phyloP scores from a whole-genome alignment of 2,797 vertebrate genomes.

The Cetoscarus ocellatus region DNA sequence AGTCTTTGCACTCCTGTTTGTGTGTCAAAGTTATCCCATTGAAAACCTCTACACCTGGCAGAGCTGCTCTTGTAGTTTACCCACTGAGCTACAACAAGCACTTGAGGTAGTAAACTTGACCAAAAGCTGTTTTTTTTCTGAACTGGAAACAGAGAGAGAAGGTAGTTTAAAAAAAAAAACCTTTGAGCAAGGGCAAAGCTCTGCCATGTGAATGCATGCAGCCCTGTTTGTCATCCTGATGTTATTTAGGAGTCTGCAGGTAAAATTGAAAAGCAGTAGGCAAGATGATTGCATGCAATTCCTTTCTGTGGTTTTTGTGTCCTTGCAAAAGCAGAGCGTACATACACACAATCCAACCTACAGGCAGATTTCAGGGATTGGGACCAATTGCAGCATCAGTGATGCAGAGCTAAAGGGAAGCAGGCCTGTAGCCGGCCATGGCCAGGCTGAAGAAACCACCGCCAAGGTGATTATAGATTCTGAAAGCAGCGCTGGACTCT shows the following conservation, averaged over 20 bases:
- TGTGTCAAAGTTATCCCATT: neutral
- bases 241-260: slow-evolving; percentile 31
- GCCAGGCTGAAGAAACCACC: slow-evolving; percentile 70
- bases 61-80: neutral
- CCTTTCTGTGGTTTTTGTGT: slow-evolving; percentile 28
- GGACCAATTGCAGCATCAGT: slow-evolving; percentile 31
- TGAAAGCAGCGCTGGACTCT: slow-evolving; percentile 77
- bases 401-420: slow-evolving; percentile 51
- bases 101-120: slow-evolving; percentile 8
- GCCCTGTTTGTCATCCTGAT: slow-evolving; percentile 14
- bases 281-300: slow-evolving; percentile 31
- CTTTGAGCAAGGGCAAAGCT: slow-evolving; percentile 36
- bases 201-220: slow-evolving; percentile 4
- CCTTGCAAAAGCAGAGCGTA: slow-evolving; percentile 42
- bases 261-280: slow-evolving; percentile 16
- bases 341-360: slow-evolving; percentile 44
- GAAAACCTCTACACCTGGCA: slow-evolving; percentile 7
- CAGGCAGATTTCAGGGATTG: slow-evolving; percentile 42
- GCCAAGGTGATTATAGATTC: slow-evolving; percentile 84
- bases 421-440: slow-evolving; percentile 45
- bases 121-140: neutral
- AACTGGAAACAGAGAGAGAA: neutral
- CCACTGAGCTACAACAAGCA: slow-evolving; percentile 1
- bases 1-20: too few species aligned
- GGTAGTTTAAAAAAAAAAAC: neutral